Evolutionary conservation across 2,888 invertebrate genomes (phyloP).

Genomic region (Synergus umbraculus): DNA sequence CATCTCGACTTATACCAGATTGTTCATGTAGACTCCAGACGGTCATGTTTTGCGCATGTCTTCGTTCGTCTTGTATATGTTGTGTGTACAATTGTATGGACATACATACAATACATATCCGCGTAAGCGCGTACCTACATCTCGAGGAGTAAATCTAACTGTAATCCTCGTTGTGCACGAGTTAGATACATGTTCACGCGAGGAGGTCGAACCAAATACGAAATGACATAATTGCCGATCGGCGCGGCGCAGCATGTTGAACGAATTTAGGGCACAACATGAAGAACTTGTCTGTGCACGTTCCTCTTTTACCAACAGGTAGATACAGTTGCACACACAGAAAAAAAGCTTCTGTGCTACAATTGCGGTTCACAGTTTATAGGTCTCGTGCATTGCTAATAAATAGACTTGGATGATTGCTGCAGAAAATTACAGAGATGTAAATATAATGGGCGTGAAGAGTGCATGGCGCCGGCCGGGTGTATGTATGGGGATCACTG

Average conservation of each 20-base stretch:
- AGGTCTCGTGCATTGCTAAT: constrained; percentile 31
- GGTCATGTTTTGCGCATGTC: not conserved
- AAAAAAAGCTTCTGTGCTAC: constrained; percentile 18
- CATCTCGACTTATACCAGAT: constrained; percentile 11
- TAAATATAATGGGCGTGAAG: constrained; percentile 32
- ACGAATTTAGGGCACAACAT: constrained; percentile 31
- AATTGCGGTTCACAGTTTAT: not conserved
- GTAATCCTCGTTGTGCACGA: constrained; percentile 40
- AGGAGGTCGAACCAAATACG: constrained; percentile 48
- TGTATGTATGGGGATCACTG: not conserved
- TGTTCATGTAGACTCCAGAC: constrained; percentile 9
- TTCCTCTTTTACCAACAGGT: constrained; percentile 34
- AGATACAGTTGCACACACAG: constrained; percentile 24
- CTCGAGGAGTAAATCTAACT: constrained; percentile 28
- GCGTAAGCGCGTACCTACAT: constrained; percentile 25
- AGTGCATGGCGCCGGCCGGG: not conserved
- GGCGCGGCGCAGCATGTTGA: not conserved
- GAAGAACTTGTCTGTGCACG: constrained; percentile 24
- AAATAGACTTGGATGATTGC: constrained; percentile 18
- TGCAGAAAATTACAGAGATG: not conserved
- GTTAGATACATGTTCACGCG: constrained; percentile 31
- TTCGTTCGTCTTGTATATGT: not conserved
- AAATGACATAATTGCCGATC: constrained; percentile 52
- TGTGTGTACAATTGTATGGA: not conserved
- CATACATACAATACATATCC: not conserved